Base-by-base conservation (phyloP, 2,797 vertebrate genomes). In the Clamator glandarius region DNA sequence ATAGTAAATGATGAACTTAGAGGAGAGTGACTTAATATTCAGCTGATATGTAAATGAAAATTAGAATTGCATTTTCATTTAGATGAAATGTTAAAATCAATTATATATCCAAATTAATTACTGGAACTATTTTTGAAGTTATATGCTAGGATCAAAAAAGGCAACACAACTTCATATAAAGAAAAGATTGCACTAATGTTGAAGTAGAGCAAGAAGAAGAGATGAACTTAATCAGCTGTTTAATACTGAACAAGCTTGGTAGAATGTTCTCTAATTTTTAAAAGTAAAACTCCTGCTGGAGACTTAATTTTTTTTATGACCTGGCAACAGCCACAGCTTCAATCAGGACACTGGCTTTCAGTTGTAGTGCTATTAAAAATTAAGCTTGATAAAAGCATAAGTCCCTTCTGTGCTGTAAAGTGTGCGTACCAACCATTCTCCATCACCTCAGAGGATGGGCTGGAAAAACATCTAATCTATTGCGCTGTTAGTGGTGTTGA, bases 11-110 rank as follows among this genome's bases (percentile, higher is more conserved):
- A 86, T 67, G 75, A 95, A 91, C 70, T 95, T 93, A 57, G 21
- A 91, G 69, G 64, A 90, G 0, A 88, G 93, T 90, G 95, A 63
- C 76, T 96, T 95, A 84, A 90, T 95, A 92, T 92, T 93, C 83
- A 61, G 28, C 62, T 81, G 93, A 86, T 96, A 92, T 69, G 87
- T 87, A 91, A 95, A 93, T 95, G 89, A 75, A 91, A 94, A 88
- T 91, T 83, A 74, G 28, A 88, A 80, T 69, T 79, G 50, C 57
- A 73, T 95, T 97, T 96, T 97, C 76, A 94, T 95, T 92, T 95
- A 92, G 91, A 92, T 95, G 61, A 94, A 91, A 92, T 67, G 84
- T 88, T 94, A 62, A 91, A 87, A 95, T 85, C 36, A 91, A 86
- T 96, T 94, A 89, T 89, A 36, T 82, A 91, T 90, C 94, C 77